Conservation (phyloP, 2,113 vertebrate species). For the Xyliphius kryptos region DNA sequence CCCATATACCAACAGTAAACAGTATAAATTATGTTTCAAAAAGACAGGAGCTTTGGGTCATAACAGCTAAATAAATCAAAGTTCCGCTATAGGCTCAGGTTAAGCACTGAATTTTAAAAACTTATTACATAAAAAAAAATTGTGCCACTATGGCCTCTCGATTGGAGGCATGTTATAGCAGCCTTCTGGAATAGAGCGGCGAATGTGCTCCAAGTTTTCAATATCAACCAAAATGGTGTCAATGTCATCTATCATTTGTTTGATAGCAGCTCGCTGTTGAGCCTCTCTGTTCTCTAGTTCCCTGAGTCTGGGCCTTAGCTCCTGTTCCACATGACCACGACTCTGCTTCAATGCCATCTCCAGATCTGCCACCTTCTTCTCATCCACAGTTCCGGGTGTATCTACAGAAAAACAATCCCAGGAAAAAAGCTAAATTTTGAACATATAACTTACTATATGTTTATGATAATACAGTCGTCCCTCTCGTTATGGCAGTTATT, state of each 20-base stretch:
- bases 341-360: constrained; percentile 45
- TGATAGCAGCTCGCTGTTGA: constrained; percentile 54
- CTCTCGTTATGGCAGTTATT: too few species aligned
- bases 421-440: background rate
- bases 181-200: constrained; percentile 63
- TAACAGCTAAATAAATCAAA: too few species aligned
- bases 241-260: constrained; percentile 64
- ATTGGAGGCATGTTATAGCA: constrained; percentile 78
- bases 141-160: constrained; percentile 69
- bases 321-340: constrained; percentile 51
- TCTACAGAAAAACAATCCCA: background rate
- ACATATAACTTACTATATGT: too few species aligned
- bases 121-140: too few species aligned
- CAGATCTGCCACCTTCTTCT: constrained; percentile 55
- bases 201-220: constrained; percentile 79
- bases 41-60: too few species aligned
- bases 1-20: too few species aligned
- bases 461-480: too few species aligned
- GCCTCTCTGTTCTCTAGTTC: constrained; percentile 64
- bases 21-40: too few species aligned
- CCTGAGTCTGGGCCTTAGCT: constrained; percentile 61
- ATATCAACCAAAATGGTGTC: constrained; percentile 73
- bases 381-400: constrained; percentile 56
- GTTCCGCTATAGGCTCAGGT: too few species aligned
- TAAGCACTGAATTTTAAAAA: too few species aligned